phyloP scores from a whole-genome alignment of 2,888 invertebrate genomes.

The Agrypnus murinus region DNA sequence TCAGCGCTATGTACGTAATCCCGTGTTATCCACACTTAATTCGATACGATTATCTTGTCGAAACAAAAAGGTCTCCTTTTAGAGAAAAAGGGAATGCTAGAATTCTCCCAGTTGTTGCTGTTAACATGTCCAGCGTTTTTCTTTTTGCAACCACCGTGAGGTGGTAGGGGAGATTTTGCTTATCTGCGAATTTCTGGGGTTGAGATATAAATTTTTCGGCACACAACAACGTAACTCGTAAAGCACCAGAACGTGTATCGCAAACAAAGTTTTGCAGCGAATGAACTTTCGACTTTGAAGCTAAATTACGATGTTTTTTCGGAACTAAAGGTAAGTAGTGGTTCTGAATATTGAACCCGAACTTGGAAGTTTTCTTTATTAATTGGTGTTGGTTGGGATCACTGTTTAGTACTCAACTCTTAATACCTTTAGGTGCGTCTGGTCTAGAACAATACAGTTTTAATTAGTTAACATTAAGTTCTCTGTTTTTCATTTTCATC shows the following conservation, averaged over 20 bases:
- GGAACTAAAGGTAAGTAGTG: slow-evolving; percentile 4
- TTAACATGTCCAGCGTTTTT: neutral
- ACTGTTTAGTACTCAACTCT: too few species aligned
- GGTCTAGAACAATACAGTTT: too few species aligned
- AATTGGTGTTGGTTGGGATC: neutral
- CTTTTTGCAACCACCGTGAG: too few species aligned
- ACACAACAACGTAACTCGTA: slow-evolving; percentile 29
- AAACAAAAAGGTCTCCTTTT: slow-evolving; percentile 18
- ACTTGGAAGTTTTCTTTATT: neutral
- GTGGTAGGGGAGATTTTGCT: neutral
- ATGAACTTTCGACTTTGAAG: slow-evolving; percentile 4
- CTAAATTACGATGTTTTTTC: slow-evolving; percentile 20
- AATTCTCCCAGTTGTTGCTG: neutral
- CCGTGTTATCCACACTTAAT: slow-evolving; percentile 9
- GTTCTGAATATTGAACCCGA: neutral
- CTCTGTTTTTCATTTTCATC: too few species aligned
- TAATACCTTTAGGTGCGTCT: too few species aligned
- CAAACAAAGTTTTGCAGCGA: slow-evolving; percentile 18
- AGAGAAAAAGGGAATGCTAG: neutral
- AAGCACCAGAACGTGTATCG: slow-evolving; percentile 28
- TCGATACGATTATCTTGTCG: slow-evolving; percentile 7
- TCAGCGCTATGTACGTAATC: slow-evolving; percentile 11
- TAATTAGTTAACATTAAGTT: too few species aligned
- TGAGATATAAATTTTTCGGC: slow-evolving; percentile 32
- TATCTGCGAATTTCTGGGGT: neutral